Evolutionary conservation across 2,888 invertebrate genomes (phyloP).

Genomic region (Parnassius orleans): DNA sequence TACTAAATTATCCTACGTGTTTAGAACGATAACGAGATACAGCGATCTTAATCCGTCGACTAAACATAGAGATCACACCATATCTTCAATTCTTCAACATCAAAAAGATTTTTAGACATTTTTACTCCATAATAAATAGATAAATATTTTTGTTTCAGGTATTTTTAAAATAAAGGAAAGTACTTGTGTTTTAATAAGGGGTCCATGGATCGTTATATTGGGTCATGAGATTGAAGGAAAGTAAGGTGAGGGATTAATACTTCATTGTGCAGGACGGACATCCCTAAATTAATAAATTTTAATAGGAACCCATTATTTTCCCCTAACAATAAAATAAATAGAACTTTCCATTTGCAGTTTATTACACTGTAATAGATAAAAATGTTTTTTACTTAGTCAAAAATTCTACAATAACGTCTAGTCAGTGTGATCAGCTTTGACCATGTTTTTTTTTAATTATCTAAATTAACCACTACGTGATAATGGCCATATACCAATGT

Average conservation of each 20-base stretch:
- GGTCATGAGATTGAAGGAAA: background rate
- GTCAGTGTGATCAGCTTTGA: conserved; percentile 25
- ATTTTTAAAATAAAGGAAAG: conserved; percentile 14
- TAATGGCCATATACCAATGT: conserved; percentile 24
- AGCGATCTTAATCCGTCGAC: too few species aligned
- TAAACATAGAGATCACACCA: too few species aligned
- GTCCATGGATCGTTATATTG: conserved; percentile 7
- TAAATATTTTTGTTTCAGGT: conserved; percentile 15
- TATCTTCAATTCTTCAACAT: too few species aligned
- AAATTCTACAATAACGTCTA: conserved; percentile 21
- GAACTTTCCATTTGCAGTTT: conserved; percentile 8
- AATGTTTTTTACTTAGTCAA: conserved; percentile 2
- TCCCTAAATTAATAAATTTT: conserved; percentile 1
- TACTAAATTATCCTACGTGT: too few species aligned
- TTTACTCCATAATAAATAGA: too few species aligned
- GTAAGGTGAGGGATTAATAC: background rate
- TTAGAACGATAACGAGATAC: too few species aligned
- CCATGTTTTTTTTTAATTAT: conserved; percentile 12
- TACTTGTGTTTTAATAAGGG: conserved; percentile 16
- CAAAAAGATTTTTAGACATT: too few species aligned
- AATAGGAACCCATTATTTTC: background rate
- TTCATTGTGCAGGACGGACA: background rate
- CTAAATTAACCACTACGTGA: conserved; percentile 6
- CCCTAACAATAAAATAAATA: background rate
- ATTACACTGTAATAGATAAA: conserved; percentile 10